These are phyloP conservation scores for Odontamblyopus rebecca DNA, from an alignment of 2,797 vertebrate genomes.

Conservation along the genomic window DNA sequence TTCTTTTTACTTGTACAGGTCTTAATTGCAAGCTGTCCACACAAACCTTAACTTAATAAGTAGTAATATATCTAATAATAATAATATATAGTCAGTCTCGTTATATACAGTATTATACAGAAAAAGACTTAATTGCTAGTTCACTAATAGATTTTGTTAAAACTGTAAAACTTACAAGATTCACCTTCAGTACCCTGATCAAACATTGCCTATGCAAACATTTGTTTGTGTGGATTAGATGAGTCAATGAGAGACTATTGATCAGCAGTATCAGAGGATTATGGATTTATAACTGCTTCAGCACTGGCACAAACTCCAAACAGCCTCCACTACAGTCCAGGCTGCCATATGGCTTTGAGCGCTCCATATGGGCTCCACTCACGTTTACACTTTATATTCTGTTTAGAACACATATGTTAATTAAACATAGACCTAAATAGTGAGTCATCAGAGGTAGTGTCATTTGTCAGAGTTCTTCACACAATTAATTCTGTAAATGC, in stretches of 20 bases:
- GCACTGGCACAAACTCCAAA: slow-evolving; percentile 26
- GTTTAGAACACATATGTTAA: background rate
- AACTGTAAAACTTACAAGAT: background rate
- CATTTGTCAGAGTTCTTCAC: background rate
- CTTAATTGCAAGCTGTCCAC: background rate
- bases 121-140: background rate
- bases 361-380: slow-evolving; percentile 49
- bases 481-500: background rate
- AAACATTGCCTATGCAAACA: slow-evolving; percentile 2
- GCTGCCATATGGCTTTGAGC: slow-evolving; percentile 59
- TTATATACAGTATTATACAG: background rate
- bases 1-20: background rate
- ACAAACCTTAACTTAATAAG: background rate
- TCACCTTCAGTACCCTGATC: background rate
- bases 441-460: background rate
- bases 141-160: background rate
- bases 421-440: background rate
- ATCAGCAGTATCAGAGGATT: slow-evolving; percentile 46
- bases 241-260: slow-evolving; percentile 43
- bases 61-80: no score
- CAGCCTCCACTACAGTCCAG: slow-evolving; percentile 28
- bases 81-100: background rate
- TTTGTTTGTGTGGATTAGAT: slow-evolving; percentile 31
- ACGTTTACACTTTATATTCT: slow-evolving; percentile 27
- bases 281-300: slow-evolving; percentile 48